A percentile compares a stretch with the other conserved stretches of the same genome.
These are phyloP conservation scores for Petrocephalus sullivani DNA, from an alignment of 2,797 vertebrate species.

Conservation along the genomic window DNA sequence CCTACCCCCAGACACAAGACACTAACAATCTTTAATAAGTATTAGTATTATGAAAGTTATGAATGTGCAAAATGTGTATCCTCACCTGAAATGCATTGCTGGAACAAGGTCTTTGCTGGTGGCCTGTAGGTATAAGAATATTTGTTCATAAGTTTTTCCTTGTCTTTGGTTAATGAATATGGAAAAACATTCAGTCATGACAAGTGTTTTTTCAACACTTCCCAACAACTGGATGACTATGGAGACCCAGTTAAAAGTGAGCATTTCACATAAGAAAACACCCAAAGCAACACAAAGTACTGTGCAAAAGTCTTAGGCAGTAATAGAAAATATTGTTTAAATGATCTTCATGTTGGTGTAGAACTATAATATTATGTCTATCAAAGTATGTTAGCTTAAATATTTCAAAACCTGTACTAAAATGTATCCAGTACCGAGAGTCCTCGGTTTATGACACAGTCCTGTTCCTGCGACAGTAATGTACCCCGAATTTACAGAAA, in stretches of 20 bases:
- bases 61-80: background rate
- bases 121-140: background rate
- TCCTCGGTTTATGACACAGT: no score
- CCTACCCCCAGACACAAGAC: background rate
- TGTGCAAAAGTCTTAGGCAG: background rate
- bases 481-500: no score
- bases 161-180: background rate
- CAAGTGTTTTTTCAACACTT: background rate
- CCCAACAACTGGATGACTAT: background rate
- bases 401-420: background rate
- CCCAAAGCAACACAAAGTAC: background rate
- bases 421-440: background rate
- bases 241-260: background rate
- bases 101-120: background rate
- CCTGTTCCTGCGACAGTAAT: no score
- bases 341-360: background rate
- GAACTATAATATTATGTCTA: background rate
- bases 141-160: background rate
- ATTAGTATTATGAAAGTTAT: background rate
- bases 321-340: background rate
- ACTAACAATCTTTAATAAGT: background rate
- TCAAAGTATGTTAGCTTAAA: background rate
- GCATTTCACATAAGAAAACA: background rate
- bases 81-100: constrained; percentile 3
- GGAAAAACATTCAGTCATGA: background rate